A percentile compares a stretch with the other conserved stretches of the same genome.
phyloP scores from a whole-genome alignment of 2,888 invertebrate genomes.

The Apoda limacodes region DNA sequence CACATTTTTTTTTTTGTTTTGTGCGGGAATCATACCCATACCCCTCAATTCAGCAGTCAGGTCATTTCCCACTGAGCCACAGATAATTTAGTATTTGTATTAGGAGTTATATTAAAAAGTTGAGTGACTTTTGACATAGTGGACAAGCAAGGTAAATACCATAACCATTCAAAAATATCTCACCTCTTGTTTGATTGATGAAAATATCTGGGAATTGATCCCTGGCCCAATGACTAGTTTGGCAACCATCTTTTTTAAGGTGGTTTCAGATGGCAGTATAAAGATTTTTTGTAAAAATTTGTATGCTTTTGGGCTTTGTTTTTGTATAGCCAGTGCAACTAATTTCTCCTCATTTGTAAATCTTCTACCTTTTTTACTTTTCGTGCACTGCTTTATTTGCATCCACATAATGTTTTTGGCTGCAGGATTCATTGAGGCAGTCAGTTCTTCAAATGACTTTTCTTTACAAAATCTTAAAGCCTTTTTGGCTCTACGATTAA shows the following conservation, averaged over 20 bases:
- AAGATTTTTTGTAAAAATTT: conserved; percentile 18
- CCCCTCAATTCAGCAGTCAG: too few species aligned
- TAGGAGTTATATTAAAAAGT: too few species aligned
- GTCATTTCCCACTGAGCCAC: too few species aligned
- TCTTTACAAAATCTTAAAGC: conserved; percentile 11
- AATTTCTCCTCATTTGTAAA: conserved; percentile 13
- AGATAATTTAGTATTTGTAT: too few species aligned
- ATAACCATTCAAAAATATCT: not conserved
- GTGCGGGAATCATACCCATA: too few species aligned
- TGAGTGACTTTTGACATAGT: too few species aligned
- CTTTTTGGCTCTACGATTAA: not conserved
- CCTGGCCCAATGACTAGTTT: conserved; percentile 10
- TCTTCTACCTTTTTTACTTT: conserved; percentile 10
- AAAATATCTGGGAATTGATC: conserved; percentile 15
- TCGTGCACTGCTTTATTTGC: conserved; percentile 14
- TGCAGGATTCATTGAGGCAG: conserved; percentile 10
- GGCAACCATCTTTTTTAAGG: conserved; percentile 12
- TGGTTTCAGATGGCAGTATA: conserved; percentile 15
- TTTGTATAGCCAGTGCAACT: conserved; percentile 9
- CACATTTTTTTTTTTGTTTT: too few species aligned
- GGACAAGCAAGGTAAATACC: too few species aligned
- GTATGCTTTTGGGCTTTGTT: conserved; percentile 12
- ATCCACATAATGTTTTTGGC: conserved; percentile 16
- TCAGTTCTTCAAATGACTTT: conserved; percentile 7
- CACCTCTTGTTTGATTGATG: conserved; percentile 12